These are phyloP conservation scores for Drosophila hamatofila DNA, from an alignment of 2,888 invertebrate species.

Conservation along the genomic window DNA sequence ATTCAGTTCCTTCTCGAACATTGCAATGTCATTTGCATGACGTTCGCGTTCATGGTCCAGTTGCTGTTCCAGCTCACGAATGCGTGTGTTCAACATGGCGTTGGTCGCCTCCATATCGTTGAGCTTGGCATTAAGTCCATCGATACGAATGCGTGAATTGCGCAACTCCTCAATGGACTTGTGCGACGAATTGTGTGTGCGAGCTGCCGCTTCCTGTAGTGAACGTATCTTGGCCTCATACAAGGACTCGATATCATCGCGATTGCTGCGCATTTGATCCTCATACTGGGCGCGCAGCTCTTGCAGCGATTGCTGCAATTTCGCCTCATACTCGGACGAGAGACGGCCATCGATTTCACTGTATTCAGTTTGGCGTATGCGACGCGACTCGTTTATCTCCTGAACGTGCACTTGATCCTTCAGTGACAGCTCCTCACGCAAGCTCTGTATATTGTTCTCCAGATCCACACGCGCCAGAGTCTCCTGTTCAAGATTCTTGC, in stretches of 20 bases:
- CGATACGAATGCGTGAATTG: constrained; percentile 91
- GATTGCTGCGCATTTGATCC: constrained; percentile 93
- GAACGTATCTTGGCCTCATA: constrained; percentile 89
- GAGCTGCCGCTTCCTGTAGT: constrained; percentile 89
- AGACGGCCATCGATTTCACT: constrained; percentile 97
- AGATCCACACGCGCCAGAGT: constrained; percentile 96
- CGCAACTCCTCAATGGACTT: constrained; percentile 93
- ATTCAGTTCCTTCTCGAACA: constrained; percentile 91
- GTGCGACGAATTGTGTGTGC: constrained; percentile 90
- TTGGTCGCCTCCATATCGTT: constrained; percentile 92
- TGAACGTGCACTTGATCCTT: constrained; percentile 94
- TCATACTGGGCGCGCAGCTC: constrained; percentile 97
- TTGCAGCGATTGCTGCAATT: constrained; percentile 94
- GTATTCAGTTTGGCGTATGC: constrained; percentile 93
- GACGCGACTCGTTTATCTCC: constrained; percentile 94
- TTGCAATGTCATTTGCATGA: constrained; percentile 90
- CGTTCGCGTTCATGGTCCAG: constrained; percentile 92
- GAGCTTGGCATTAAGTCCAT: constrained; percentile 90
- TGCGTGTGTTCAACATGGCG: constrained; percentile 87
- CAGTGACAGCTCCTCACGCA: constrained; percentile 96
- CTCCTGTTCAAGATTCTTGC: constrained; percentile 96
- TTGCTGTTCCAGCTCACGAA: constrained; percentile 93
- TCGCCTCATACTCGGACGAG: constrained; percentile 96
- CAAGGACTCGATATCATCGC: constrained; percentile 94
- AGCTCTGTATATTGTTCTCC: constrained; percentile 95